phyloP scores from a whole-genome alignment of 2,797 vertebrate genomes.

The Ispidina picta region DNA sequence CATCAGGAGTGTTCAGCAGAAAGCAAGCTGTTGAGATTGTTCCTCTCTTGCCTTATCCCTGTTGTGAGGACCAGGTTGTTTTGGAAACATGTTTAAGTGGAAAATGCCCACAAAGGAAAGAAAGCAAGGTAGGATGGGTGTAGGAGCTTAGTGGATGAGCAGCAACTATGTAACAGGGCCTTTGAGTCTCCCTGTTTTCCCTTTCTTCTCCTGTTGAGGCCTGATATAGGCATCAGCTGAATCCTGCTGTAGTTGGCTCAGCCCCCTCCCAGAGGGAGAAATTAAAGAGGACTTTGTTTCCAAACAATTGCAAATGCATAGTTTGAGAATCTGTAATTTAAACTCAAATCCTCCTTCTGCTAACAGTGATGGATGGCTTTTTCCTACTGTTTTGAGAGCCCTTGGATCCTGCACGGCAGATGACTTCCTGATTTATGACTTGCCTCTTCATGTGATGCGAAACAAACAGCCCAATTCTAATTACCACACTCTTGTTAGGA shows the following conservation, averaged over 20 bases:
- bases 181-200: neutral
- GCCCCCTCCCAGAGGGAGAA: neutral
- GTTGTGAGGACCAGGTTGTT: neutral
- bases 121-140: neutral
- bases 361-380: constrained; percentile 45
- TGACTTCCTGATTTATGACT: constrained; percentile 50
- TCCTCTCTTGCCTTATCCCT: neutral
- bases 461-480: constrained; percentile 18
- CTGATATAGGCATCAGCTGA: neutral
- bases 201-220: neutral
- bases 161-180: neutral
- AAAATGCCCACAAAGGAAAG: neutral
- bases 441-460: neutral
- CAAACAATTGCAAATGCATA: constrained; percentile 13
- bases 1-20: neutral
- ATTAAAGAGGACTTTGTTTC: constrained; percentile 31
- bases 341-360: constrained; percentile 16
- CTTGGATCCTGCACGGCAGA: constrained; percentile 15
- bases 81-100: neutral
- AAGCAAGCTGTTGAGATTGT: neutral
- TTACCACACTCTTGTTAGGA: neutral
- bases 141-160: neutral
- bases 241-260: neutral
- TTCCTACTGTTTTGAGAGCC: constrained; percentile 42
- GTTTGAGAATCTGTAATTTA: constrained; percentile 27